A percentile compares a stretch with the other conserved stretches of the same genome.
Conservation (phyloP, 2,113 vertebrate species). For the Agelaius phoeniceus region DNA sequence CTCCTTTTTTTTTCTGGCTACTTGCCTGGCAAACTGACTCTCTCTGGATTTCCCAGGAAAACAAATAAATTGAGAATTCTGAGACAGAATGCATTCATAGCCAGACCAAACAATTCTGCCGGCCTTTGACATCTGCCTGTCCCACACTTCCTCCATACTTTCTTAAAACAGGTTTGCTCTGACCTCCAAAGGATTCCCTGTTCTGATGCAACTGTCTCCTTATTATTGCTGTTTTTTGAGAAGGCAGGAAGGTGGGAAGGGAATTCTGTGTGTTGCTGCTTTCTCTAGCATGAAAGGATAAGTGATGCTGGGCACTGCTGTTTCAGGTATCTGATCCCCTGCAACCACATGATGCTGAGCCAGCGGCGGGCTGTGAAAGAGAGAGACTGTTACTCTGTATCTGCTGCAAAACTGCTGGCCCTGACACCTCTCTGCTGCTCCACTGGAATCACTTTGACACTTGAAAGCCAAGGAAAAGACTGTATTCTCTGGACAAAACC, state of each 20-base stretch:
- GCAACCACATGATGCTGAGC: slow-evolving; percentile 97
- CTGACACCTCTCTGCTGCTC: slow-evolving; percentile 91
- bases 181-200: neutral
- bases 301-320: neutral
- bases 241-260: neutral
- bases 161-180: neutral
- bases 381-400: slow-evolving; percentile 91
- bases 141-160: neutral
- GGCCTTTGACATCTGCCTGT: neutral
- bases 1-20: neutral
- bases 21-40: neutral
- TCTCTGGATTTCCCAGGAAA: neutral
- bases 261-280: neutral
- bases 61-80: neutral
- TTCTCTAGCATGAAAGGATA: neutral
- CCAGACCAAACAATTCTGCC: neutral
- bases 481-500: slow-evolving; percentile 88
- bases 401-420: slow-evolving; percentile 89
- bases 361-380: slow-evolving; percentile 90
- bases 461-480: slow-evolving; percentile 83
- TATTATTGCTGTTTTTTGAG: neutral
- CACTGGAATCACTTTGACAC: slow-evolving; percentile 81
- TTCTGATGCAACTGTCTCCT: neutral
- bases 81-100: neutral
- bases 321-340: slow-evolving; percentile 93